phyloP scores from a whole-genome alignment of 2,113 vertebrate genomes.

The Tachysurus fulvidraco region DNA sequence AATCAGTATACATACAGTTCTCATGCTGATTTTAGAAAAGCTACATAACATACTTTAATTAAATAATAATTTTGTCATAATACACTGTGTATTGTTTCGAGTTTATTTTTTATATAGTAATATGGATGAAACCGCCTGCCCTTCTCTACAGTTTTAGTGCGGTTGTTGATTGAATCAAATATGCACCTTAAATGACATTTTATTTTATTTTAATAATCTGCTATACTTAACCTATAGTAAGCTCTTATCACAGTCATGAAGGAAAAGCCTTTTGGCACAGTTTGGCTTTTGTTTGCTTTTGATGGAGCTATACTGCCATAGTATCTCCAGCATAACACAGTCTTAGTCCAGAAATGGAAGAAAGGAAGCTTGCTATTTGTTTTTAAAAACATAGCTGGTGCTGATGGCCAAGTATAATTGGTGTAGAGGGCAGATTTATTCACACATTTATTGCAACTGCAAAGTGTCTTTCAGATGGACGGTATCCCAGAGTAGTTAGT shows the following conservation, averaged over 20 bases:
- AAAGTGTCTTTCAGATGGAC: background rate
- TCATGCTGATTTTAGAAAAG: constrained; percentile 12
- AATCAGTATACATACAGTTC: background rate
- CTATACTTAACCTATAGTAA: background rate
- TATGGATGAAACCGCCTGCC: background rate
- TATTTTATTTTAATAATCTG: background rate
- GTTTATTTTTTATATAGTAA: background rate
- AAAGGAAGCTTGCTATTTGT: background rate
- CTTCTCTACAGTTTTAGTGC: background rate
- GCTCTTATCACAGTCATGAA: constrained; percentile 12
- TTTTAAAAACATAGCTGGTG: background rate
- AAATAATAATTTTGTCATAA: background rate
- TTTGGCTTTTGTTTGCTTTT: constrained; percentile 35
- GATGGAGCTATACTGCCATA: background rate
- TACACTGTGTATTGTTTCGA: background rate
- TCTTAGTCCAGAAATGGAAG: constrained; percentile 15
- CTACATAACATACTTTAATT: background rate
- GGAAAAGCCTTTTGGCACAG: constrained; percentile 1
- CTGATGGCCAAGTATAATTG: constrained; percentile 23
- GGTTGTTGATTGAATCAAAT: background rate
- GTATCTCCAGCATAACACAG: constrained; percentile 19
- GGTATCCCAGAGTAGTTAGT: background rate
- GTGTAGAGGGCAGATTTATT: constrained; percentile 17
- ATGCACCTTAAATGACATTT: background rate
- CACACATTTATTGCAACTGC: background rate